phyloP scores from a whole-genome alignment of 2,113 vertebrate genomes.

The Erinaceus europaeus region DNA sequence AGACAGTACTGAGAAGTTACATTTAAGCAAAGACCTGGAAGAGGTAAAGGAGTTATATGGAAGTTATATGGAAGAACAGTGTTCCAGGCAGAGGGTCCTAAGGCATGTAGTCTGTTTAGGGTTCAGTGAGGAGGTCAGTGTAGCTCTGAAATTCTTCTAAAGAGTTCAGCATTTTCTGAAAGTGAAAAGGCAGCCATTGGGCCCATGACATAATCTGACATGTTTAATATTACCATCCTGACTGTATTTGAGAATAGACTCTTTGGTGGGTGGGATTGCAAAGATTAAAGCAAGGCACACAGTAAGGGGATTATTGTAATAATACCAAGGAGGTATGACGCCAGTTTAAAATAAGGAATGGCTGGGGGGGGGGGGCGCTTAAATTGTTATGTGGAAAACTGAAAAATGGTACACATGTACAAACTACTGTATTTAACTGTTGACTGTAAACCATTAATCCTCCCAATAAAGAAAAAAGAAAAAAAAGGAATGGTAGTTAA shows the following conservation, averaged over 20 bases:
- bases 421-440: too few relatives aligned
- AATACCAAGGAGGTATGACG: not conserved
- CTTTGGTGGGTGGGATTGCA: not conserved
- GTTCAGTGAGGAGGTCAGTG: not conserved
- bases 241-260: not conserved
- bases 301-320: not conserved
- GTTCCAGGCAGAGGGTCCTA: not conserved
- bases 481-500: not conserved
- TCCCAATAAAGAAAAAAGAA: too few relatives aligned
- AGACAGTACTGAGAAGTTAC: not conserved
- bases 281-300: not conserved
- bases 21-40: not conserved
- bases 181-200: not conserved
- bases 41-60: not conserved
- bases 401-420: too few relatives aligned
- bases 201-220: not conserved
- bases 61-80: not conserved
- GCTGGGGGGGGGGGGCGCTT: too few relatives aligned
- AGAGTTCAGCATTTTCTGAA: constrained; percentile 21
- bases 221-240: constrained; percentile 2
- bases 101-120: not conserved
- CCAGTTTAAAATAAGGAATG: not conserved
- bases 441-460: too few relatives aligned
- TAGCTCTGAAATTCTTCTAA: not conserved
- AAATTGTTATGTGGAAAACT: too few relatives aligned